Percentiles rank a stretch among this genome's conserved stretches.
Conservation (phyloP, 2,113 vertebrate species). For the Asarcornis scutulata region DNA sequence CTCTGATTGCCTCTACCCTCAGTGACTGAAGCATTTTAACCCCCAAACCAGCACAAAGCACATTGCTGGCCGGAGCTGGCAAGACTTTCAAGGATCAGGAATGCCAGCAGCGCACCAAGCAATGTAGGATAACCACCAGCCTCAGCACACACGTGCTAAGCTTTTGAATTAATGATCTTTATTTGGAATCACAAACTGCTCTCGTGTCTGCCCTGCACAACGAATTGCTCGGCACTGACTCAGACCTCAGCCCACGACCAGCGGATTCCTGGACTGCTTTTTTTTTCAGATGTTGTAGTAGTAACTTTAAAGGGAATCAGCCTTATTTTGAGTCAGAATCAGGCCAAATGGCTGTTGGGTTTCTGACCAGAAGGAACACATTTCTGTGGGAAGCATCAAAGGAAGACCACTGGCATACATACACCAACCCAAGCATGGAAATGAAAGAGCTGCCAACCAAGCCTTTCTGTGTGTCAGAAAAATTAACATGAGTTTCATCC, state of each 20-base stretch:
- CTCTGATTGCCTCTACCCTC: background rate
- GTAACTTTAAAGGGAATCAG: background rate
- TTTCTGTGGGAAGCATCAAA: background rate
- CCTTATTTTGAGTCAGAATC: background rate
- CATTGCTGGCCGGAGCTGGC: background rate
- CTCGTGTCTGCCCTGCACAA: background rate
- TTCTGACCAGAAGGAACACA: background rate
- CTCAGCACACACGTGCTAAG: fast-evolving
- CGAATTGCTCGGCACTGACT: background rate
- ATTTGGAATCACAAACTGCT: background rate
- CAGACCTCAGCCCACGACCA: background rate
- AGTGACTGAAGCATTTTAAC: background rate
- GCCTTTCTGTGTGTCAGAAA: background rate
- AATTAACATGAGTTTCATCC: background rate
- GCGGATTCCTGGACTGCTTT: background rate
- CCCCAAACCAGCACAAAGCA: background rate
- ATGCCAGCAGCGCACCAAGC: background rate
- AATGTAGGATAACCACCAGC: fast-evolving
- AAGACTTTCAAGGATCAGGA: background rate
- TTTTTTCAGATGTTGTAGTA: background rate
- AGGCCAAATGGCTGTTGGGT: background rate
- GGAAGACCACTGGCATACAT: background rate
- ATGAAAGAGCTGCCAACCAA: background rate
- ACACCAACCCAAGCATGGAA: background rate
- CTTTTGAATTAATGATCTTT: background rate